Evolutionary conservation across 1,140 invertebrate species (phyloP).

Genomic region (Euschistus heros): DNA sequence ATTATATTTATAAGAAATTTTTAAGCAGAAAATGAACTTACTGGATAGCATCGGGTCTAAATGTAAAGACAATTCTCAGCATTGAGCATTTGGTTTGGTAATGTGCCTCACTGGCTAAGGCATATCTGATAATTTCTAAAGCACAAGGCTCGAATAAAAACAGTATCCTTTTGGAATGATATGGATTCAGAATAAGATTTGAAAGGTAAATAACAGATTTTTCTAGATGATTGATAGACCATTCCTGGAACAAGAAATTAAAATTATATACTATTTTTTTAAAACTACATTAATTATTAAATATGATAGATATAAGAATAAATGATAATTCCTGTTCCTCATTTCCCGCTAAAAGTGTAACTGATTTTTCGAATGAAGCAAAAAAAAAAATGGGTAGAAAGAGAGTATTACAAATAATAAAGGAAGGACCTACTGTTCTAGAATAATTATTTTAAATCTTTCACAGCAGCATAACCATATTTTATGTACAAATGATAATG

Average conservation of each 20-base stretch:
- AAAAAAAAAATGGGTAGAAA: no score
- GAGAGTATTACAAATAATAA: no score
- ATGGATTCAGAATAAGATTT: constrained; percentile 1
- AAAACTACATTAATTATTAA: no score
- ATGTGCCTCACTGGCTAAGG: constrained; percentile 2
- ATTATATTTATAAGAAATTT: not conserved
- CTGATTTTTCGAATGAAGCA: no score
- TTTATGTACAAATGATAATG: no score
- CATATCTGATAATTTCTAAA: constrained; percentile 1
- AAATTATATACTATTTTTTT: no score
- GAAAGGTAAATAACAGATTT: not conserved
- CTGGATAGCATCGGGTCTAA: not conserved
- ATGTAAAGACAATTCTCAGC: not conserved
- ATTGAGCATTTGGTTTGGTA: not conserved
- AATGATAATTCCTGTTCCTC: no score
- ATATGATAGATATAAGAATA: no score
- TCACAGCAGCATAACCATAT: no score
- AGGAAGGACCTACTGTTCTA: no score
- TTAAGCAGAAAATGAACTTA: not conserved
- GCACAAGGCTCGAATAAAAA: constrained; percentile 1
- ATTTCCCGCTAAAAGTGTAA: no score
- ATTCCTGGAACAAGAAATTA: not conserved
- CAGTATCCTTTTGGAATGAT: not conserved
- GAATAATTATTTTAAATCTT: no score
- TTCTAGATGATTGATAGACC: not conserved